Percentiles rank a stretch among this genome's conserved stretches.
phyloP scores from a whole-genome alignment of 2,888 invertebrate species.

The Epicampocera succincta region DNA sequence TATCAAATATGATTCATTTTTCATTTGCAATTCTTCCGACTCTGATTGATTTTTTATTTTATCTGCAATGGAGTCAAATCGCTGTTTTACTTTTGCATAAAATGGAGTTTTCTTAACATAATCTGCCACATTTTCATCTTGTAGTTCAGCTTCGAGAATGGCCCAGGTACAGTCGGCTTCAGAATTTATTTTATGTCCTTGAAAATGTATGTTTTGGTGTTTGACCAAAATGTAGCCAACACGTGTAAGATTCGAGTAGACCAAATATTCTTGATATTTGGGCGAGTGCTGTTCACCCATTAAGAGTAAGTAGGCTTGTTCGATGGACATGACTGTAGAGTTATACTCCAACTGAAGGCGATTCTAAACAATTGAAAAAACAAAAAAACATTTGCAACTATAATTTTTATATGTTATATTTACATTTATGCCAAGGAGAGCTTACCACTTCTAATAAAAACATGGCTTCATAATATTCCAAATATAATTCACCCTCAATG shows the following conservation, averaged over 20 bases:
- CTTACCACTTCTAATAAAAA: conserved; percentile 79
- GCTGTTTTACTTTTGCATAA: conserved; percentile 70
- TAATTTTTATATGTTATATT: too few species aligned
- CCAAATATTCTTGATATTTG: conserved; percentile 77
- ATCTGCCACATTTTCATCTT: conserved; percentile 72
- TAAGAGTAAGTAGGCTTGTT: conserved; percentile 78
- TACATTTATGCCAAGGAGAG: not conserved
- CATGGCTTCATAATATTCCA: conserved; percentile 78
- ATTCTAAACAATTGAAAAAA: conserved; percentile 72
- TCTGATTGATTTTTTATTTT: conserved; percentile 70
- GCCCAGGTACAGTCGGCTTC: conserved; percentile 78
- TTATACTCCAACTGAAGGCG: conserved; percentile 77
- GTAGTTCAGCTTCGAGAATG: conserved; percentile 72
- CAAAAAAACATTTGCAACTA: too few species aligned
- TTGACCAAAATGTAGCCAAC: conserved; percentile 78
- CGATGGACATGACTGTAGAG: conserved; percentile 76
- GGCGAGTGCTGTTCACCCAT: conserved; percentile 75
- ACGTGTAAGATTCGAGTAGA: conserved; percentile 78
- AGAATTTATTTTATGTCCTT: conserved; percentile 43
- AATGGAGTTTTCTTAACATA: conserved; percentile 71
- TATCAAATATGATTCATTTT: not conserved
- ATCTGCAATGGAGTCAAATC: conserved; percentile 71
- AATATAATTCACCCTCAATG: conserved; percentile 74
- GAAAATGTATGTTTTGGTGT: conserved; percentile 72
- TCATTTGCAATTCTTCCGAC: not conserved